These are phyloP conservation scores for Euglossa dilemma DNA, from an alignment of 1,140 invertebrate species.

Conservation along the genomic window DNA sequence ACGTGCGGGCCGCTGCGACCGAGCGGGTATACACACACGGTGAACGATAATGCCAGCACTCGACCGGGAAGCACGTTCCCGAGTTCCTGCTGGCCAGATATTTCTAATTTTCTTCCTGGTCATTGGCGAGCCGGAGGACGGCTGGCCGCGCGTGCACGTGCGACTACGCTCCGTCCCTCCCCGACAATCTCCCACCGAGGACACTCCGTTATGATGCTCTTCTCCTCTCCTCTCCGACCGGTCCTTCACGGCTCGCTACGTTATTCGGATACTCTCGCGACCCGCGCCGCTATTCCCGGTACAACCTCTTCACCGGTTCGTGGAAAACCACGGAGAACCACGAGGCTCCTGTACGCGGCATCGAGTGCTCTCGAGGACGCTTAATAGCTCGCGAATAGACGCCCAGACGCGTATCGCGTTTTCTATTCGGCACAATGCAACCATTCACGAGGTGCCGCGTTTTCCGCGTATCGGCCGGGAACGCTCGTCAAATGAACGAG, in stretches of 20 bases:
- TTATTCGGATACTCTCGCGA: neutral
- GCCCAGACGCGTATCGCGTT: no score
- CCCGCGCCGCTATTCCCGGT: no score
- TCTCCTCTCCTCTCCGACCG: no score
- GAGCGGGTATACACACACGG: constrained; percentile 30
- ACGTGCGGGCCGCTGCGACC: constrained; percentile 18
- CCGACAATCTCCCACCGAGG: neutral
- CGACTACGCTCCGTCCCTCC: neutral
- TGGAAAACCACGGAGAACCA: no score
- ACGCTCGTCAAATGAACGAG: no score
- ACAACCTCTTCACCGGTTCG: no score
- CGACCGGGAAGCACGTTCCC: constrained; percentile 61
- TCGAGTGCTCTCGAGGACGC: no score
- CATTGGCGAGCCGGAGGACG: constrained; percentile 24
- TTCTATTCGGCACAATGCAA: no score
- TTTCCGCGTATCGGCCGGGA: no score
- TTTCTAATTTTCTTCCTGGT: constrained; percentile 67
- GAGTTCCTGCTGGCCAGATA: constrained; percentile 61
- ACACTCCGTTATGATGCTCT: neutral
- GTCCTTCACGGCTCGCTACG: neutral
- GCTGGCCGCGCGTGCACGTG: constrained; percentile 30
- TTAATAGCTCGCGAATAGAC: no score
- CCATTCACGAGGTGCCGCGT: no score
- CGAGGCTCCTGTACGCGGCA: no score
- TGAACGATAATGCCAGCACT: constrained; percentile 64